phyloP scores from a whole-genome alignment of 2,797 vertebrate genomes.

The Novumbra hubbsi region DNA sequence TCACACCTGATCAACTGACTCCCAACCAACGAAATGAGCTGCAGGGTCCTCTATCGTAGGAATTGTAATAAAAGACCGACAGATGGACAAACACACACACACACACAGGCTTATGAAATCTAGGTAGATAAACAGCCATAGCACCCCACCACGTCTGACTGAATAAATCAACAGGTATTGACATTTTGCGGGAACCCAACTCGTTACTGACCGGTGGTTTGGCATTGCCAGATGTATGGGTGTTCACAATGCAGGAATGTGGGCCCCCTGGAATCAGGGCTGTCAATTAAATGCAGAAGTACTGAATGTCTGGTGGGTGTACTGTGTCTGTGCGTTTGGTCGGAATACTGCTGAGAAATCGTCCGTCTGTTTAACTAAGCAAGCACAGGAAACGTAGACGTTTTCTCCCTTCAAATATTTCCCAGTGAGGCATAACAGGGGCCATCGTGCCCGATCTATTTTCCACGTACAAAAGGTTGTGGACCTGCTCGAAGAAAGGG shows the following conservation, averaged over 20 bases:
- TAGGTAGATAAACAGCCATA: not conserved
- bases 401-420: not conserved
- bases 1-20: not conserved
- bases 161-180: not conserved
- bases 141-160: not conserved
- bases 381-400: not conserved
- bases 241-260: not conserved
- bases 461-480: not conserved
- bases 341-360: not conserved
- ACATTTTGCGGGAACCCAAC: not conserved
- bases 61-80: not conserved
- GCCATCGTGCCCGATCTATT: not conserved
- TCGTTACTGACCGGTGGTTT: not conserved
- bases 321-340: constrained; percentile 1
- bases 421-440: not conserved
- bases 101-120: not conserved
- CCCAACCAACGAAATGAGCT: not conserved
- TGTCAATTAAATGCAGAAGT: not conserved
- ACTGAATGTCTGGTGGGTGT: not conserved
- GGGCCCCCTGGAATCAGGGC: not conserved
- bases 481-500: no score
- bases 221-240: not conserved
- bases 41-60: not conserved
- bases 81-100: not conserved
- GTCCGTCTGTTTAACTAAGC: not conserved